Evolutionary conservation across 2,888 invertebrate species (phyloP), one percentile per base, ranked within the genome.

Genomic region (Carpatolechia fugitivella): DNA sequence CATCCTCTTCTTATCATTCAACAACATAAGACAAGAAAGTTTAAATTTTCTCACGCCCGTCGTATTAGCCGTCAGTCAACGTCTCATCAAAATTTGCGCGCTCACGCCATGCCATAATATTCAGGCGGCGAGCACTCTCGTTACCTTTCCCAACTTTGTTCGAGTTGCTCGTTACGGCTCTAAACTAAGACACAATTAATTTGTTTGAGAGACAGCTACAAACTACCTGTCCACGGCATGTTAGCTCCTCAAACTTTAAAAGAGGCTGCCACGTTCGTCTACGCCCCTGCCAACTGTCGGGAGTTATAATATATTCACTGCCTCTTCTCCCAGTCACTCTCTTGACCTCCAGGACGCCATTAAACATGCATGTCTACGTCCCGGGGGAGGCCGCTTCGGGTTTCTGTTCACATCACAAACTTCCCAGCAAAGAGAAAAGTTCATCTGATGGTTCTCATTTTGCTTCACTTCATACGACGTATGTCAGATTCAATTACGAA

Each of bases 331-430:
- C 77, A 80, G 80, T 77, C 76, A 77, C 76, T 78, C 80, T 83
- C 82, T 85, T 88, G 88, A 89, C 89, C 88, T 88, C 80, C 79
- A 85, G 83, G 83, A 82, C 78, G 78, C 78, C 80, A 88, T 88
- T 86, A 89, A 87, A 87, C 82, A 85, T 89, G 87, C 83, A 88
- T 83, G 84, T 75, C 69, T 71, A 71, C 68, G 74, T 82, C 86
- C 82, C 82, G 64, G 66, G 81, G 79, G 86, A 80, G 62, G 54
- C 72, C 69, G 76, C 77, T 72, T 68, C 78, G 74, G 74, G 75
- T 75, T 77, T 78, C 81, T 78, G 79, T 82, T 82, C 80, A 79
- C 80, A 80, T 83, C 77, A 78, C 75, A 83, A 86, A 85, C 80
- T 83, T 83, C 79, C 61, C 68, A 72, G 79, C 80, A 82, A 84